Base-by-base conservation (phyloP, 2,113 vertebrate species). In the Gila orcuttii region DNA sequence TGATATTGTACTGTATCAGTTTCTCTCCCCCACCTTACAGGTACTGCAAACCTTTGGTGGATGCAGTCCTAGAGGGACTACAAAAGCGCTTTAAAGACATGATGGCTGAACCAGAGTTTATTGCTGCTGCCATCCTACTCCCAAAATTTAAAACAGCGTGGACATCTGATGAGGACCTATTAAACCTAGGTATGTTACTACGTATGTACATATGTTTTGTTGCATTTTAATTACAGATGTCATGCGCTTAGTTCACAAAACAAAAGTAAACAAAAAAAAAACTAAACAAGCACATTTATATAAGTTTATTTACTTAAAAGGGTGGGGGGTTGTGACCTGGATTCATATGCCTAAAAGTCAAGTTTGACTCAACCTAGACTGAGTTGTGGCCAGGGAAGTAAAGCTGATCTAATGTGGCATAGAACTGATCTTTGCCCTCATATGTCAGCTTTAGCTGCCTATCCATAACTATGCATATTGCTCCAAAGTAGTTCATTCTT, bases 231-330 rank as follows among this genome's bases (percentile, higher is more conserved):
- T 62, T 62, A 10, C 59, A 62, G 59, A 62, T 62, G 59, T 62
- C n/a, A 62, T 62, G 59, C 7, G 23, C 59, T 62, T 9, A 62
- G 59, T 62, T 62, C 59, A 62, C 59, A 62, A 62, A 62, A 62
- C 59, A 62, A 62, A 62, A 62, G 59, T 62, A 62, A 62, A 62
- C 59, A 62, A n/a, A 62, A 33, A 62, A n/a, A 62, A 52, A n/a
- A n/a, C 50, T 15, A 52, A 52, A 52, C 50, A 52, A 52, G 50
- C 59, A 62, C 19, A 62, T 62, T 21, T 62, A 62, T 62, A 62
- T n/a, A 62, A 62, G 59, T 62, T 62, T 62, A 62, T n/a, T 62
- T 62, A 62, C 59, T n/a, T 62, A 62, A 62, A 21, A 21, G 59
- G n/a, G 59, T 62, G 59, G 59, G 59, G 59, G n/a, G 59, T 62